These are phyloP conservation scores for Phrynocephalus guinanensis DNA, from an alignment of 2,797 vertebrate genomes.

Conservation along the genomic window DNA sequence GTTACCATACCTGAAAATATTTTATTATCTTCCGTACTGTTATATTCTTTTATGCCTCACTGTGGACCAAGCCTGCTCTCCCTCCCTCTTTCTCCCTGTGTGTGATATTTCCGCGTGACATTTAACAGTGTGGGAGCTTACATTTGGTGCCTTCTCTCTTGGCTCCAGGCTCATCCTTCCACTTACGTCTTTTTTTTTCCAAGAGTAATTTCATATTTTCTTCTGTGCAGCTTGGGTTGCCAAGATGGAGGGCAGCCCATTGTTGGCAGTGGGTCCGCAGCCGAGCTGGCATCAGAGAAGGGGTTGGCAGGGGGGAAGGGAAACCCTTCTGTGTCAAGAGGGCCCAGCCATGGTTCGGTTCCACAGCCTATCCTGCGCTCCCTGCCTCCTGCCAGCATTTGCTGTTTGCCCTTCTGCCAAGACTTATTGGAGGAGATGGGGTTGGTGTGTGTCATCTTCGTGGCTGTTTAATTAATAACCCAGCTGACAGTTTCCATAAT, in stretches of 20 bases:
- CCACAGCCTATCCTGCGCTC: constrained; percentile 67
- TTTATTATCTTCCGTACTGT: constrained; percentile 43
- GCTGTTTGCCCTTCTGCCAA: constrained; percentile 71
- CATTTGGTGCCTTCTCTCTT: constrained; percentile 80
- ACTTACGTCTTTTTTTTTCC: constrained; percentile 76
- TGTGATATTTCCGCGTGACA: constrained; percentile 78
- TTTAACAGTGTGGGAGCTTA: constrained; percentile 79
- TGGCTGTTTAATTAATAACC: constrained; percentile 73
- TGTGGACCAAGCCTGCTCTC: constrained; percentile 59
- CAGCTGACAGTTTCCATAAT: constrained; percentile 51
- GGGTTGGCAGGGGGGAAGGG: constrained; percentile 78
- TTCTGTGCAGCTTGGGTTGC: constrained; percentile 82
- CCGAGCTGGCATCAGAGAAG: constrained; percentile 75
- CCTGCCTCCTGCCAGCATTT: constrained; percentile 68
- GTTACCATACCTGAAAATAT: constrained; percentile 44
- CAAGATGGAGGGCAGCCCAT: constrained; percentile 83
- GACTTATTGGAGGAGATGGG: constrained; percentile 67
- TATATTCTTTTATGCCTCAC: constrained; percentile 44
- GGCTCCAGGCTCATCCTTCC: constrained; percentile 77
- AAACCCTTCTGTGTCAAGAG: constrained; percentile 81
- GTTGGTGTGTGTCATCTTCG: constrained; percentile 61
- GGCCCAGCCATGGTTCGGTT: constrained; percentile 74
- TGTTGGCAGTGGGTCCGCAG: constrained; percentile 81
- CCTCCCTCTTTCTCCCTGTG: constrained; percentile 39
- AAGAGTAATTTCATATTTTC: constrained; percentile 85